Conservation (phyloP, 2,113 vertebrate genomes). For the Grammomys dolichurus region DNA sequence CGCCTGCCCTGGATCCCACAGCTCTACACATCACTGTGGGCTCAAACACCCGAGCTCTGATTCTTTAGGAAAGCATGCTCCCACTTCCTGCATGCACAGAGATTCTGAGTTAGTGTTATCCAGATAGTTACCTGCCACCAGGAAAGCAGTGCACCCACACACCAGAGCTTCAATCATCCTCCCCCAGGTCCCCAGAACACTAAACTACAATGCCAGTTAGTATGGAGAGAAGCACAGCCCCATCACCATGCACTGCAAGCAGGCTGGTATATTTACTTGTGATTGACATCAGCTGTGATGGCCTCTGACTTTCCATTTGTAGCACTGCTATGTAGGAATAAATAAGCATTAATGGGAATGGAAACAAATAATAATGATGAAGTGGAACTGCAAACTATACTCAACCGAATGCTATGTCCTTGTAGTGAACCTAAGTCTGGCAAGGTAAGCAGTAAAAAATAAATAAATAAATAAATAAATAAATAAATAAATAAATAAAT, state of each 20-base stretch:
- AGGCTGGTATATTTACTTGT: constrained; percentile 94
- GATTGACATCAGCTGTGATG: constrained; percentile 91
- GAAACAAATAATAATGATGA: constrained; percentile 57
- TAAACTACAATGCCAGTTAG: constrained; percentile 78
- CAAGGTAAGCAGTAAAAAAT: background rate
- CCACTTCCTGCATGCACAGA: constrained; percentile 75
- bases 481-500: too few species aligned
- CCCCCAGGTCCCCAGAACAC: constrained; percentile 13
- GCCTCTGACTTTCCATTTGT: constrained; percentile 90
- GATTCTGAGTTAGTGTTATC: constrained; percentile 68
- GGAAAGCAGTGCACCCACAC: constrained; percentile 20
- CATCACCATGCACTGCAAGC: constrained; percentile 91
- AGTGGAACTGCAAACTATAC: constrained; percentile 4
- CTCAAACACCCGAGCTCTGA: background rate
- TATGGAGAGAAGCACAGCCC: constrained; percentile 88
- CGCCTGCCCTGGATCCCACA: background rate
- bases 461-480: background rate
- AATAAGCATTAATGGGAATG: constrained; percentile 85
- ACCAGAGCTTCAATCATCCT: background rate
- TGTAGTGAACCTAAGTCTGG: background rate
- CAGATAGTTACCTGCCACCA: constrained; percentile 57
- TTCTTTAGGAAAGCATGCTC: constrained; percentile 78
- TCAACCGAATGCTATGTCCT: background rate
- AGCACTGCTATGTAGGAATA: constrained; percentile 90
- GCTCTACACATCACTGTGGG: background rate